These are phyloP conservation scores for Spongilla lacustris DNA, from an alignment of 37 sponge, comb jelly and placozoan genomes.

Conservation along the genomic window DNA sequence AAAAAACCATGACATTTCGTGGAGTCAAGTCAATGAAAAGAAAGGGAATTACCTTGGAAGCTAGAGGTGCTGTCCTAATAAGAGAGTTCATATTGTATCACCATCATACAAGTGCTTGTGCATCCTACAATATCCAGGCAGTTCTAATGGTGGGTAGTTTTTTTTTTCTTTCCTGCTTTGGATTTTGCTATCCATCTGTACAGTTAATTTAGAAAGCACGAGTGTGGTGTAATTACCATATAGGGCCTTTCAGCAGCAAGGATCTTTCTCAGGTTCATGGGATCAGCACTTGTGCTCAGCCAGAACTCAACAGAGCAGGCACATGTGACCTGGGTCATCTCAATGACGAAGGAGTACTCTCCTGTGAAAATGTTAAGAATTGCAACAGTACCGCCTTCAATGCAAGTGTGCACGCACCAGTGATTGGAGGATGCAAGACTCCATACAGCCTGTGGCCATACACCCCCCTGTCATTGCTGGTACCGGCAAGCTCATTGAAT, in stretches of 20 bases:
- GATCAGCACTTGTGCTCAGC: constrained; percentile 37
- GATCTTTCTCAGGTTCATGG: constrained; percentile 3
- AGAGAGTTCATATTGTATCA: no score
- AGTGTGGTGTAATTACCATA: neutral
- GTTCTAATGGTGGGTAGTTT: no score
- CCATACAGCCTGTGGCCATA: constrained; percentile 69
- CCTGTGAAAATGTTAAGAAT: neutral
- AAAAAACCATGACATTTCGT: no score
- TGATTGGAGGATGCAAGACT: constrained; percentile 34
- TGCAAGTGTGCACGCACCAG: constrained; percentile 64
- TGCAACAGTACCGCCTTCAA: no score
- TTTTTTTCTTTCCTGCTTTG: no score
- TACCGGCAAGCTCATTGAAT: neutral
- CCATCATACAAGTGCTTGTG: no score
- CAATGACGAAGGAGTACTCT: constrained; percentile 24
- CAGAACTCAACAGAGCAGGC: constrained; percentile 44
- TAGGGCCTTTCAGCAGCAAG: neutral
- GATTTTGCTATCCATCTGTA: no score
- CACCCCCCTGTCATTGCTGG: neutral
- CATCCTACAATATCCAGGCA: no score
- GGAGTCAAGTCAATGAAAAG: no score
- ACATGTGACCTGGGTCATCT: constrained; percentile 25
- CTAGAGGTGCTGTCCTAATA: no score
- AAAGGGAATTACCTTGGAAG: no score
- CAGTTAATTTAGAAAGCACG: neutral